Percentiles rank a stretch among this genome's conserved stretches.
phyloP scores from a whole-genome alignment of 2,113 vertebrate genomes.

The Zapus hudsonius region DNA sequence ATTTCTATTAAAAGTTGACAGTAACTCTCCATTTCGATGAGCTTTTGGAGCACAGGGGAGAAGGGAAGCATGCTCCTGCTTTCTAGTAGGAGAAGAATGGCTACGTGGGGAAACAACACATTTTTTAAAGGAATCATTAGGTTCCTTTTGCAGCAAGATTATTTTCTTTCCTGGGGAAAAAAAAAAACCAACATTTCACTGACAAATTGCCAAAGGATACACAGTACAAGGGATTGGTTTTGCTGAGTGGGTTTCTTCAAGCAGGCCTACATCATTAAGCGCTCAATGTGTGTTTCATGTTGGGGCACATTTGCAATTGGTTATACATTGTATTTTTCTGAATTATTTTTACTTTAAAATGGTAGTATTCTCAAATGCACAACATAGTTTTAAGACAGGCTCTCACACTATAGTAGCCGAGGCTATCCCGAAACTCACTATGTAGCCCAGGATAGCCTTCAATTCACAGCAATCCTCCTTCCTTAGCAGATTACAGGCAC shows the following conservation, averaged over 20 bases:
- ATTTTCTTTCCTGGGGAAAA: constrained; percentile 70
- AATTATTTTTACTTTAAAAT: background rate
- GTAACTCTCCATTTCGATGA: constrained; percentile 47
- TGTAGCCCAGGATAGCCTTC: too few species aligned
- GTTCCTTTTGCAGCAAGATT: constrained; percentile 66
- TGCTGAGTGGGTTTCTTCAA: constrained; percentile 62
- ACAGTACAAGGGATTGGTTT: constrained; percentile 78
- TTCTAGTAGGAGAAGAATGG: constrained; percentile 65
- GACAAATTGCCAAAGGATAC: constrained; percentile 66
- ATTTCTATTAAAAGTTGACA: constrained; percentile 66
- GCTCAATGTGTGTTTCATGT: background rate
- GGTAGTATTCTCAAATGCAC: background rate
- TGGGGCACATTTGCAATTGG: background rate
- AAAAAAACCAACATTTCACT: constrained; percentile 62
- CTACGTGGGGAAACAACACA: constrained; percentile 50
- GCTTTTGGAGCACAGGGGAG: background rate
- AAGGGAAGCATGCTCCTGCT: background rate
- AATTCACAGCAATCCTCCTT: too few species aligned
- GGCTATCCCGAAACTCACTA: too few species aligned
- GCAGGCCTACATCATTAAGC: background rate
- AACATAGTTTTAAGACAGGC: background rate
- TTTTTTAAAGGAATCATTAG: constrained; percentile 71
- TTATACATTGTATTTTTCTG: background rate
- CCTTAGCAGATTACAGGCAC: too few species aligned
- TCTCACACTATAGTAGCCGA: too few species aligned